These are phyloP conservation scores for Sebastes trivittatus DNA, from an alignment of 2,797 vertebrate genomes.

Conservation along the genomic window DNA sequence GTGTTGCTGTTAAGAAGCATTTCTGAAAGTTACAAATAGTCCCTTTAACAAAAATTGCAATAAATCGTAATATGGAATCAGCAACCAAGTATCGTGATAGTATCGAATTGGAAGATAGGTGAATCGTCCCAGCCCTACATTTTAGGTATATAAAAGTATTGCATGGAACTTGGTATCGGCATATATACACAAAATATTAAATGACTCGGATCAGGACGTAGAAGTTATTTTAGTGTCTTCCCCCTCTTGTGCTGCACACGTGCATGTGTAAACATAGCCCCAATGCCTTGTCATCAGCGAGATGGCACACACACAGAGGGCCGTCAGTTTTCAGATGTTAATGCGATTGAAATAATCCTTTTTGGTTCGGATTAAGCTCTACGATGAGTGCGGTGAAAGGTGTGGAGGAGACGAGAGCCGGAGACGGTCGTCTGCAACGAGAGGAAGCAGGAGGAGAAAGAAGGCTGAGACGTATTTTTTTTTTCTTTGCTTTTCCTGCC, in stretches of 20 bases:
- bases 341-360: conserved; percentile 58
- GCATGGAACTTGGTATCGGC: accelerated
- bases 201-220: background rate
- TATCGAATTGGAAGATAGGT: no score
- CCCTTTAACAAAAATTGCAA: no score
- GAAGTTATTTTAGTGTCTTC: background rate
- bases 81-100: no score
- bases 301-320: conserved; percentile 12
- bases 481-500: conserved; percentile 7
- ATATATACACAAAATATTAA: background rate
- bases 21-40: no score
- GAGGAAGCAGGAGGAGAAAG: conserved; percentile 39
- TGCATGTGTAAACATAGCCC: conserved; percentile 14
- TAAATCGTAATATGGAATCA: no score
- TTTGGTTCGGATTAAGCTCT: conserved; percentile 51
- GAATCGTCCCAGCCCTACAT: background rate
- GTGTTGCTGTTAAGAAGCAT: no score
- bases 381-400: conserved; percentile 29
- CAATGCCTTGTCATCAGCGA: conserved; percentile 18
- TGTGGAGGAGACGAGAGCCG: conserved; percentile 29
- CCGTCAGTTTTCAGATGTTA: conserved; percentile 54
- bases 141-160: background rate
- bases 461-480: background rate
- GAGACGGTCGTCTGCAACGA: conserved; percentile 28
- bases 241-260: conserved; percentile 1